Evolutionary conservation across 1,140 invertebrate species (phyloP), one percentile per base, ranked within the genome.

Genomic region (Meteorus sp.): DNA sequence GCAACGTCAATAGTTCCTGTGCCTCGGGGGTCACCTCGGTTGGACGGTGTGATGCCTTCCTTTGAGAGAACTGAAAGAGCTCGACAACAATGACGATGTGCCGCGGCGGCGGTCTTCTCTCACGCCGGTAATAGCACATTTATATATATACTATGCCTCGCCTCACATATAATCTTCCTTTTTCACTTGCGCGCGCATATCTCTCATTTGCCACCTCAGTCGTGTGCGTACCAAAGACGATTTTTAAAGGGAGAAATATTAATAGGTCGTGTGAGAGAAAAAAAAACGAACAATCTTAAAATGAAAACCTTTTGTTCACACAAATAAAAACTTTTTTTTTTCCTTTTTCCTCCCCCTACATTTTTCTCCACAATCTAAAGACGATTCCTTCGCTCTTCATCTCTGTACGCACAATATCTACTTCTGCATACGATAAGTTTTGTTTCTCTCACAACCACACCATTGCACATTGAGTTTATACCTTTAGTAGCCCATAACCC

Each of bases 11-110:
- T 62, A 48, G 48, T 58, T 62, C 55, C 66, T 50, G 57, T 29
- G 25, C 48, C 37, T 66, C 70, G 67, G 66, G 31, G 48, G 64
- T 29, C 27, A 29, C 27, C 27, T 29, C 27, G 27, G 62, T 64
- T 65, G 68, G 60, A 61, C 60, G 13, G 33, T 63, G 60, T 63
- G 62, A 56, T 60, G 60, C 54, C 61, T 68, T 68, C 69, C 71
- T 71, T n/a, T n/a, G n/a, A n/a, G 54, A 71, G 61, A 25, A 29
- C 55, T 71, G 63, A 75, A 72, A 70, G 69, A 62, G 45, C 60
- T 60, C 54, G 56, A 60, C 67, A 69, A 75, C 72, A 74, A 75
- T 74, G 61, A 61, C 63, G 59, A 43, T 52, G 53, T 53, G 51
- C 64, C 57, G 27, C 13, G 20, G 20, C 2, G 20, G 20, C 41